Percentiles rank a stretch among this genome's conserved stretches.
Conservation (phyloP, 1,140 invertebrate species). For the Drosophila sturtevanti region DNA sequence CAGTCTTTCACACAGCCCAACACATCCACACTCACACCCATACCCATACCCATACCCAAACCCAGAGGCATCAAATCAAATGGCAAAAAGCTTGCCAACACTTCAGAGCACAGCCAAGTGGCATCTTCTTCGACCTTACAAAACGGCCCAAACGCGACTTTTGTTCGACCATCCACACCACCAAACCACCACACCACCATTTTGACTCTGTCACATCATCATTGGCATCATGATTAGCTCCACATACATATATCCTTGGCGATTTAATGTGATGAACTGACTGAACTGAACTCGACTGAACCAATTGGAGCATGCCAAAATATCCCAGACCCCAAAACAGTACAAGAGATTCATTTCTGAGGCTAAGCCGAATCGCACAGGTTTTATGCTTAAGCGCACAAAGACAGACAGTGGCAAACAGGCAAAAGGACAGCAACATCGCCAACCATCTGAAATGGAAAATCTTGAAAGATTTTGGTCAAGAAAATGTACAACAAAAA, state of each 20-base stretch:
- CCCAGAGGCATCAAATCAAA: slow-evolving; percentile 51
- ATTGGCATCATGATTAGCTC: slow-evolving; percentile 62
- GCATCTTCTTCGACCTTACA: not conserved
- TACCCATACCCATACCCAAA: no score
- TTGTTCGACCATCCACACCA: no score
- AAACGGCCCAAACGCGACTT: slow-evolving; percentile 22
- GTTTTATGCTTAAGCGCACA: slow-evolving; percentile 49
- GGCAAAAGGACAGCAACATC: slow-evolving; percentile 33
- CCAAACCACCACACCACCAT: no score
- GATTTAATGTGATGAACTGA: slow-evolving; percentile 60
- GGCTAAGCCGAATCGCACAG: slow-evolving; percentile 29
- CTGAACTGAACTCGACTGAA: not conserved
- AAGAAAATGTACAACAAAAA: slow-evolving; percentile 68
- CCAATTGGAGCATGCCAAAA: slow-evolving; percentile 22
- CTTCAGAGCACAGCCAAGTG: slow-evolving; percentile 29
- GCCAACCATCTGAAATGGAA: slow-evolving; percentile 25
- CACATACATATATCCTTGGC: slow-evolving; percentile 2
- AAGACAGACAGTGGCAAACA: slow-evolving; percentile 25
- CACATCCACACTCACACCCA: no score
- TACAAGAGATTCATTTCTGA: not conserved
- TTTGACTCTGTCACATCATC: slow-evolving; percentile 46
- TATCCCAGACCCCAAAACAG: not conserved
- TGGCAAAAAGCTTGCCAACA: slow-evolving; percentile 54
- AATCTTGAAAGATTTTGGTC: slow-evolving; percentile 72
- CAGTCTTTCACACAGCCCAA: no score